phyloP scores from a whole-genome alignment of 92 coral and sea anemone genomes.

The Heliopora coerulea region DNA sequence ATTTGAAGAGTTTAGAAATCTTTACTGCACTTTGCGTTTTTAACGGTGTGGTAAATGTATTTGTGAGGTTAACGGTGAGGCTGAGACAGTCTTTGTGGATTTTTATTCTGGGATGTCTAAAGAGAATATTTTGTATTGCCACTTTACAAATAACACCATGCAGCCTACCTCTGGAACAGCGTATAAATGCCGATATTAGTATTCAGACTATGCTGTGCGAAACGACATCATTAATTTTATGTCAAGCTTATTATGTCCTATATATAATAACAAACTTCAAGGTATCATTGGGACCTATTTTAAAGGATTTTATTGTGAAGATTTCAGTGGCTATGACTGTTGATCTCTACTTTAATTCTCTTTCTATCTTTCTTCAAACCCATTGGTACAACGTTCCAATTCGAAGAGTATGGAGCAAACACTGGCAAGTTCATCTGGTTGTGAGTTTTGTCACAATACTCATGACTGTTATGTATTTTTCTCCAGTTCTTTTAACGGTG shows the following conservation, averaged over 20 bases:
- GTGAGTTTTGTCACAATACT: constrained; percentile 35
- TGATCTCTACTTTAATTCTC: constrained; percentile 57
- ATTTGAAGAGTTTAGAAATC: constrained; percentile 53
- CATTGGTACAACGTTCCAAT: constrained; percentile 47
- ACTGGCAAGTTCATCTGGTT: constrained; percentile 52
- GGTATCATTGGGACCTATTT: not conserved
- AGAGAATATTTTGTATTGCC: constrained; percentile 34
- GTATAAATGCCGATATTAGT: constrained; percentile 72
- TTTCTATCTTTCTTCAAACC: constrained; percentile 55
- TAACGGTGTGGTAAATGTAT: constrained; percentile 57
- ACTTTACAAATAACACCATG: constrained; percentile 22
- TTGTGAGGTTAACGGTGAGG: constrained; percentile 58
- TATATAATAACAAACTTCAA: constrained; percentile 34
- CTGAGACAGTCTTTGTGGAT: constrained; percentile 58
- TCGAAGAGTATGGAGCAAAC: constrained; percentile 51
- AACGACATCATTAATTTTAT: constrained; percentile 17
- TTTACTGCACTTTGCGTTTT: constrained; percentile 58
- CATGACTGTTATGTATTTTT: constrained; percentile 45
- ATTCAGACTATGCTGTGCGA: constrained; percentile 68
- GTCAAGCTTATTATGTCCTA: not conserved
- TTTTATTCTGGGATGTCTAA: constrained; percentile 20
- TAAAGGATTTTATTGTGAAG: constrained; percentile 37
- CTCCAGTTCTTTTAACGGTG: constrained; percentile 41
- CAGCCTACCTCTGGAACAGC: constrained; percentile 58
- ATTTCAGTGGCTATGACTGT: constrained; percentile 60